Base-by-base conservation (phyloP, 2,113 vertebrate species). In the Phalacrocorax aristotelis region DNA sequence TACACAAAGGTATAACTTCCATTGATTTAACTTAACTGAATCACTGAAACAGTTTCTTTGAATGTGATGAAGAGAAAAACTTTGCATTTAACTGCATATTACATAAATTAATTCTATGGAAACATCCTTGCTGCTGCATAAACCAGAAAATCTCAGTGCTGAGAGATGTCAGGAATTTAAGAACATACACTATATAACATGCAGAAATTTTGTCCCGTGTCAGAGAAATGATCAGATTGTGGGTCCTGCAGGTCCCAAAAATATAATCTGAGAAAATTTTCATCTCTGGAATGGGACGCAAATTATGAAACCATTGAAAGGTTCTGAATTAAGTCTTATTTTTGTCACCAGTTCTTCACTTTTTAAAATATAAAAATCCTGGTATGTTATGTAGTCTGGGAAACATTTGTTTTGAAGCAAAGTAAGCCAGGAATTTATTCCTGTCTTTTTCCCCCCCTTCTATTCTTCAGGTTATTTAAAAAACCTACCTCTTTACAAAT, bases 401-500 rank as follows among this genome's bases (percentile, higher is more conserved):
- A 92, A 83, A 60, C 34, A 82, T 79, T 61, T 90, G 26, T 74
- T 94, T 88, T 54, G 51, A 95, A 86, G 68, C 32, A 83, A 16
- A 77, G 23, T 58, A 87, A 77, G 19, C 42, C n/a, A 76, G 83
- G 54, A 70, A 46, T 92, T 84, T 92, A 66, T 91, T 96, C n/a
- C 42, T 51, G 22, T 65, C 42, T 86, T 30, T 6, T 21, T 4
- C 1, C n/a, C 6, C 19, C 14, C 10, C 34, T 81, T 82, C 51
- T 20, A 69, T 90, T 88, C 64, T 90, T 70, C 52, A 62, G 14
- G 32, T 90, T 93, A 84, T 95, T 90, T 89, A 7, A 64, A 95
- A 94, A 90, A 36, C 1, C 61, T 87, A 16, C 36, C 51, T 92
- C 80, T 95, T 92, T 72, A 89, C 48, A 95, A 95, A 95, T 89